A percentile compares a stretch with the other conserved stretches of the same genome.
These are phyloP conservation scores for Muntiacus reevesi DNA, from an alignment of 2,113 vertebrate species.

Conservation along the genomic window DNA sequence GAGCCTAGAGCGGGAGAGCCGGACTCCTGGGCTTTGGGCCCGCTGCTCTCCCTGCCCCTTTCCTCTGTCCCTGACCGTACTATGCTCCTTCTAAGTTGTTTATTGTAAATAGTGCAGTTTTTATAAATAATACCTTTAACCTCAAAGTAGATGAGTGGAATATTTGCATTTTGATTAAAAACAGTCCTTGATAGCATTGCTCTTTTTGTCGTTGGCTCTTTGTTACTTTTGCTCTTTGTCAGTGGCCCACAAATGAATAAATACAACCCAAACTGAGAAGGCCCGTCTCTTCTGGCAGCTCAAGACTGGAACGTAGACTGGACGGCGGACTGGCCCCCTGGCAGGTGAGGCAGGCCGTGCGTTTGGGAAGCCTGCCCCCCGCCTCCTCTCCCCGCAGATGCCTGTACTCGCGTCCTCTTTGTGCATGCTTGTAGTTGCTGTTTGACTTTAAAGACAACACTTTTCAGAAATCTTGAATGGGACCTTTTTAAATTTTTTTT, in stretches of 20 bases:
- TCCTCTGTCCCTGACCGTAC: not conserved
- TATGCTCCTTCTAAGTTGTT: not conserved
- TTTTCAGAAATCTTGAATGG: not conserved
- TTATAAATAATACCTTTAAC: not conserved
- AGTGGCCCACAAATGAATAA: not conserved
- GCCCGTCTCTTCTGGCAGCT: not conserved
- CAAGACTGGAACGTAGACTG: accelerated
- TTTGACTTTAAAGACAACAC: not conserved
- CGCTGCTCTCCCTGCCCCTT: too few relatives aligned
- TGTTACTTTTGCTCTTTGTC: not conserved
- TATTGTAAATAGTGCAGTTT: not conserved
- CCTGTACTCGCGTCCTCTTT: not conserved
- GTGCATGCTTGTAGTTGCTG: not conserved
- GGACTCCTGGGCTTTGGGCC: not conserved
- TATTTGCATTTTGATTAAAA: not conserved
- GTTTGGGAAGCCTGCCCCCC: not conserved
- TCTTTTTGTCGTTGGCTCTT: not conserved
- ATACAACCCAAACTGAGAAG: not conserved
- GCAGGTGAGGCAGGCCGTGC: not conserved
- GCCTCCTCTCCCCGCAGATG: not conserved
- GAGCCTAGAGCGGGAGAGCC: not conserved
- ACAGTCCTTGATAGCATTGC: not conserved
- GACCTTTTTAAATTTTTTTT: not conserved
- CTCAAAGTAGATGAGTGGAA: not conserved
- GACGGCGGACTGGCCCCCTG: accelerated